A percentile compares a stretch with the other conserved stretches of the same genome.
These are phyloP conservation scores for Nematolebias whitei DNA, from an alignment of 2,113 vertebrate genomes.

Conservation along the genomic window DNA sequence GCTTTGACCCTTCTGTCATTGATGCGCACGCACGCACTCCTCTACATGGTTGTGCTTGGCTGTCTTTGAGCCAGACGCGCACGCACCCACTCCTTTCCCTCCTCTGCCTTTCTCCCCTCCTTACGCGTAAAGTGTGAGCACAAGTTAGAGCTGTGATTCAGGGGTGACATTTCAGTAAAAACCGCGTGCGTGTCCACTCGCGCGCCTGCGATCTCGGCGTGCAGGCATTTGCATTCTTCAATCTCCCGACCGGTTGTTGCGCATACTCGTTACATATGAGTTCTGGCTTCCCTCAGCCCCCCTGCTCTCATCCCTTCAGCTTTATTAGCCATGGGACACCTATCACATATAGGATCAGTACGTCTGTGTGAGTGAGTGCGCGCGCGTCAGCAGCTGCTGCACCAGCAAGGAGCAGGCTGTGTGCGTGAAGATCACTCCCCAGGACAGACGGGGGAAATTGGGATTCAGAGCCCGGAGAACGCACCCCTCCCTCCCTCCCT, in stretches of 20 bases:
- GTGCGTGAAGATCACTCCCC: slow-evolving; percentile 55
- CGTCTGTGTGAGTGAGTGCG: slow-evolving; percentile 6
- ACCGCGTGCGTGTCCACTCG: slow-evolving; percentile 10
- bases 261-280: slow-evolving; percentile 40
- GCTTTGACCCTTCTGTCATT: slow-evolving; percentile 85
- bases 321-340: slow-evolving; percentile 50
- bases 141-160: slow-evolving; percentile 47
- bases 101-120: background rate
- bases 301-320: slow-evolving; percentile 9
- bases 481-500: background rate
- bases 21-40: slow-evolving; percentile 68
- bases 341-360: slow-evolving; percentile 46
- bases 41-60: slow-evolving; percentile 4
- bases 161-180: slow-evolving; percentile 50
- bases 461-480: slow-evolving; percentile 31
- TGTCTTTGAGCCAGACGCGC: slow-evolving; percentile 30
- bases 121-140: slow-evolving; percentile 33
- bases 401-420: slow-evolving; percentile 37
- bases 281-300: slow-evolving; percentile 23
- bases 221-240: slow-evolving; percentile 11
- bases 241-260: slow-evolving; percentile 58
- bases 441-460: slow-evolving; percentile 52
- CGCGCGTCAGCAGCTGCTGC: slow-evolving; percentile 51
- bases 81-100: background rate
- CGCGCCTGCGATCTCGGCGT: slow-evolving; percentile 12